Base-by-base conservation (phyloP, 2,888 invertebrate species). In the Lomographa bimaculata region DNA sequence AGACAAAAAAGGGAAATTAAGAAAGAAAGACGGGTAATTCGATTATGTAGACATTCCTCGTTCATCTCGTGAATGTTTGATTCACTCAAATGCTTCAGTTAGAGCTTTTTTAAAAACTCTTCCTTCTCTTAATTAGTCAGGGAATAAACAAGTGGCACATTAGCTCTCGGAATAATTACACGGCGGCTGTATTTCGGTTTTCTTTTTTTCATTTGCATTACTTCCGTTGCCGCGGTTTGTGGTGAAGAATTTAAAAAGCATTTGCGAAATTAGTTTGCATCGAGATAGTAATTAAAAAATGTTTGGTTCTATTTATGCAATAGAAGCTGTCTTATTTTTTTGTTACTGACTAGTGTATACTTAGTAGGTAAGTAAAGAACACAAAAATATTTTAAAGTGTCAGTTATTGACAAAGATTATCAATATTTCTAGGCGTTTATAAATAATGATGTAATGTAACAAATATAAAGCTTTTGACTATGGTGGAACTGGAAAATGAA, bases 61-160 rank as follows among this genome's bases (percentile, higher is more conserved):
- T 57, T 60, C 60, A 64, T 61, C 66, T 78, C 73, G 82, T 87
- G 75, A 85, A 86, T 85, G 74, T 80, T 87, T 83, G 80, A 87
- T 84, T 74, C 71, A 57, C 66, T 64, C 61, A 67, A 78, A 76
- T 56, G 77, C 71, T 40, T 60, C 61, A 60, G 60, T 65, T 69
- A 65, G 70, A 73, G 65, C 69, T 72, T 84, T 80, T 82, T 80
- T 75, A 60, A 65, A 81, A 79, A 79, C 73, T 76, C 77, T 77
- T 80, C 77, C 78, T 79, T 69, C 73, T 79, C 82, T 83, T 87
- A 89, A 87, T 89, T 89, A 85, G 85, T 79, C 79, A 68, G 76
- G 80, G 85, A 79, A 85, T 85, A 86, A 87, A 83, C 86, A 85
- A 83, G 78, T 72, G 82, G 81, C 80, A 80, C 81, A 85, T 87